Conservation (phyloP, 2,888 invertebrate species). For the Cinara cedri region DNA sequence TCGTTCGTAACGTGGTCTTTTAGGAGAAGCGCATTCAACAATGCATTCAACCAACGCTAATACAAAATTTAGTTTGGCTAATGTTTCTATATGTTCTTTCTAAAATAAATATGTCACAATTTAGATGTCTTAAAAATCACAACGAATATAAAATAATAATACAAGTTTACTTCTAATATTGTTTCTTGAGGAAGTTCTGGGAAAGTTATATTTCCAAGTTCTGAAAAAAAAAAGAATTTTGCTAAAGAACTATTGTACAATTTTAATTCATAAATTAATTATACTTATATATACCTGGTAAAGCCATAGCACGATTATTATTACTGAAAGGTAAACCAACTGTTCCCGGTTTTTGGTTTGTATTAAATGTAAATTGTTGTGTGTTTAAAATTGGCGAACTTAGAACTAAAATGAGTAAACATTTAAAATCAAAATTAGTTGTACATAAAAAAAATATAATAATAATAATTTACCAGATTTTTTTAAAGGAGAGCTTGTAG, state of each 20-base stretch:
- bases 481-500: conserved; percentile 72
- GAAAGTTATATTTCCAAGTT: conserved; percentile 64
- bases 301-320: conserved; percentile 72
- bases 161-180: conserved; percentile 75
- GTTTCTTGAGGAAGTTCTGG: conserved; percentile 96
- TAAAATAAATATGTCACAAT: conserved; percentile 63
- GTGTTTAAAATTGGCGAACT: conserved; percentile 75
- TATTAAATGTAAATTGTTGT: conserved; percentile 63
- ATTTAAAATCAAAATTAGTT: conserved; percentile 59
- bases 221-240: conserved; percentile 18
- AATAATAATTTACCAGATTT: conserved; percentile 64
- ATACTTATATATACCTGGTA: conserved; percentile 67
- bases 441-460: not conserved
- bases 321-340: conserved; percentile 51
- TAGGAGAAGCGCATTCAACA: conserved; percentile 78
- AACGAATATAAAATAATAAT: not conserved
- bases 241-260: not conserved
- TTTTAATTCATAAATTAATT: not conserved
- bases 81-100: conserved; percentile 94
- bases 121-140: not conserved
- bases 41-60: conserved; percentile 94
- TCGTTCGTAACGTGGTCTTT: conserved; percentile 71
- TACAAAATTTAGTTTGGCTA: conserved; percentile 97
- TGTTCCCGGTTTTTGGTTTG: conserved; percentile 70
- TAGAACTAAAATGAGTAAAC: conserved; percentile 63